Evolutionary conservation across 2,888 invertebrate genomes (phyloP).

Genomic region (Neria commutata): DNA sequence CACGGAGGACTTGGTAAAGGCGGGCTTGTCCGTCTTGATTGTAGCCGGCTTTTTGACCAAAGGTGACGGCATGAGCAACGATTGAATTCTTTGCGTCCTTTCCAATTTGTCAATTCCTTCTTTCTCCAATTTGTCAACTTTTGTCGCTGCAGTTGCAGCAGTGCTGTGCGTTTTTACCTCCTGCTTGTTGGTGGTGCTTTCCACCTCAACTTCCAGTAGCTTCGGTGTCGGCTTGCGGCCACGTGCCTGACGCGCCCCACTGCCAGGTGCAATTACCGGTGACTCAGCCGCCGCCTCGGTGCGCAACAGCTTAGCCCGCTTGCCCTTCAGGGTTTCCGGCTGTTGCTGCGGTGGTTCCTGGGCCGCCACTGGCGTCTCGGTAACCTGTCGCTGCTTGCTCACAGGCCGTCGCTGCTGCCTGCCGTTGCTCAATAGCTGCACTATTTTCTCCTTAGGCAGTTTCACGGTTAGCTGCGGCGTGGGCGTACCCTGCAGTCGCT

Average conservation of each 20-base stretch:
- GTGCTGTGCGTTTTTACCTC: background rate
- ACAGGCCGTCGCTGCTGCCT: slow-evolving; percentile 20
- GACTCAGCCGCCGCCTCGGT: background rate
- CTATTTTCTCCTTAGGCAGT: background rate
- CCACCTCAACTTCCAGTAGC: background rate
- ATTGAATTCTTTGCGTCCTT: background rate
- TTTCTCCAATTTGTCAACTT: too few species aligned
- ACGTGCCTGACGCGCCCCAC: background rate
- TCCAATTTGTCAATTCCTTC: background rate
- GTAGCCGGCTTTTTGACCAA: background rate
- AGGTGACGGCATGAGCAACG: background rate
- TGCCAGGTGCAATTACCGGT: background rate
- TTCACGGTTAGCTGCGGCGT: slow-evolving; percentile 26
- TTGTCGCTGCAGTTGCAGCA: too few species aligned
- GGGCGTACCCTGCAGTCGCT: slow-evolving; percentile 65
- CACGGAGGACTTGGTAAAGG: slow-evolving; percentile 18
- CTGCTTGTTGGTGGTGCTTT: background rate
- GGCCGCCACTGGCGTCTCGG: slow-evolving; percentile 10
- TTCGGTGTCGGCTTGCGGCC: background rate
- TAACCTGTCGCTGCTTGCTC: slow-evolving; percentile 8
- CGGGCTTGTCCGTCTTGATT: background rate
- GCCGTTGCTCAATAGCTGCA: too few species aligned
- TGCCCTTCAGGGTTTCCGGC: slow-evolving; percentile 13
- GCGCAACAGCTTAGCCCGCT: background rate
- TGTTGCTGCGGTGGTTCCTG: slow-evolving; percentile 27